Evolutionary conservation across 2,797 vertebrate species (phyloP).

Genomic region (Sebastes hubbsi): DNA sequence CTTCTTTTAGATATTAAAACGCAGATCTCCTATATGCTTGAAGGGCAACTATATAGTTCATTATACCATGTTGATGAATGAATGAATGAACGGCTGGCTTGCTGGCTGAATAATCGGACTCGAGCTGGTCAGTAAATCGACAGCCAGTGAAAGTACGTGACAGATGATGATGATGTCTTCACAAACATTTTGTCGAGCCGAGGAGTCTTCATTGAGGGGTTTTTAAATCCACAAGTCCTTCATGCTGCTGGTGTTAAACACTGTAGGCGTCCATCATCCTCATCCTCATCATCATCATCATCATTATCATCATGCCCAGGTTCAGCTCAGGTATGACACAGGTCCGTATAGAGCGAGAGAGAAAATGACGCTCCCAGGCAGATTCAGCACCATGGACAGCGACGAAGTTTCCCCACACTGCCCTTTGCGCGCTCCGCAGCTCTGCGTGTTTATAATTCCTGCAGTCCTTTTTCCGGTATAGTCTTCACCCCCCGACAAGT

Average conservation of each 20-base stretch:
- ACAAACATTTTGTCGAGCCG: conserved; percentile 50
- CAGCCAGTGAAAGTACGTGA: conserved; percentile 35
- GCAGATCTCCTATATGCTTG: conserved; percentile 28
- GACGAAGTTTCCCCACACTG: conserved; percentile 32
- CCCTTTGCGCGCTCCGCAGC: background rate
- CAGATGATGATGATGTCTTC: conserved; percentile 29
- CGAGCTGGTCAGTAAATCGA: conserved; percentile 49
- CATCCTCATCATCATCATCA: too few relatives aligned
- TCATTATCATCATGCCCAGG: background rate
- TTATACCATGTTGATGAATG: conserved; percentile 31
- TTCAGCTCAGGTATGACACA: conserved; percentile 32
- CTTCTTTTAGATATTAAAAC: conserved; percentile 18
- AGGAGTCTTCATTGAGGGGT: conserved; percentile 36
- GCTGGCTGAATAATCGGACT: conserved; percentile 8
- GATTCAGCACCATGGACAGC: conserved; percentile 70
- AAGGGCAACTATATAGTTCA: conserved; percentile 44
- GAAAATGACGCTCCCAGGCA: conserved; percentile 18
- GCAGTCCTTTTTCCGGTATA: conserved; percentile 17
- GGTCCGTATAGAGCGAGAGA: background rate
- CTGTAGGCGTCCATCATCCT: conserved; percentile 6
- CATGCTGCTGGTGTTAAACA: background rate
- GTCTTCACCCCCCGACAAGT: background rate
- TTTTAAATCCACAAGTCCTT: conserved; percentile 60
- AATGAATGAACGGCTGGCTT: background rate
- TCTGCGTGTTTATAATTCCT: conserved; percentile 20